phyloP scores from a whole-genome alignment of 2,888 invertebrate species.

The Drosophila mimetica region DNA sequence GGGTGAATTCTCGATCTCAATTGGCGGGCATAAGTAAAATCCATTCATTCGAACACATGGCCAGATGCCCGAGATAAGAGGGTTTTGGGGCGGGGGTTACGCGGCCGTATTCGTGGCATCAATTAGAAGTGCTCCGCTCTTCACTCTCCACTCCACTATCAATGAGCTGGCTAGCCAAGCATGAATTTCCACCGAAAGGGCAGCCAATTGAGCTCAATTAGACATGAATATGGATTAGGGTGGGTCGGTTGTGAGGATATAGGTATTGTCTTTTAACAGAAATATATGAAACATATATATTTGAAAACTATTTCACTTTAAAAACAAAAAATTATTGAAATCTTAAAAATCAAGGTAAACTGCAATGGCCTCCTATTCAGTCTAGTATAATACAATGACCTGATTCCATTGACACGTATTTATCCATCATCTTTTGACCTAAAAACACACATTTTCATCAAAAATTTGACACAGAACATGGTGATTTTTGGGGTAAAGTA shows the following conservation, averaged over 20 bases:
- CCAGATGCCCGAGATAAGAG: conserved; percentile 50
- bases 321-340: too few species aligned
- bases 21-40: conserved; percentile 12
- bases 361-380: neutral
- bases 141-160: conserved; percentile 34
- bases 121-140: conserved; percentile 58
- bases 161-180: conserved; percentile 58
- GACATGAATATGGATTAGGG: conserved; percentile 44
- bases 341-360: neutral
- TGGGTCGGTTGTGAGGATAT: conserved; percentile 2
- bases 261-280: too few species aligned
- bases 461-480: neutral
- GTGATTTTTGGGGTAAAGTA: neutral
- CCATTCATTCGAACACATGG: conserved; percentile 41
- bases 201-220: conserved; percentile 74
- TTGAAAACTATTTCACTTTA: too few species aligned
- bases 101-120: conserved; percentile 47
- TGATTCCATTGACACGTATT: neutral
- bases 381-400: neutral
- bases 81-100: conserved; percentile 11
- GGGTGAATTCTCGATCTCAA: neutral
- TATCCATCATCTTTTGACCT: conserved; percentile 2
- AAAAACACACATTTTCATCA: conserved; percentile 1
- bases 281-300: too few species aligned
- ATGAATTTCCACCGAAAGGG: conserved; percentile 61